Base-by-base conservation (phyloP, 2,888 invertebrate species). In the Diaphora mendica region DNA sequence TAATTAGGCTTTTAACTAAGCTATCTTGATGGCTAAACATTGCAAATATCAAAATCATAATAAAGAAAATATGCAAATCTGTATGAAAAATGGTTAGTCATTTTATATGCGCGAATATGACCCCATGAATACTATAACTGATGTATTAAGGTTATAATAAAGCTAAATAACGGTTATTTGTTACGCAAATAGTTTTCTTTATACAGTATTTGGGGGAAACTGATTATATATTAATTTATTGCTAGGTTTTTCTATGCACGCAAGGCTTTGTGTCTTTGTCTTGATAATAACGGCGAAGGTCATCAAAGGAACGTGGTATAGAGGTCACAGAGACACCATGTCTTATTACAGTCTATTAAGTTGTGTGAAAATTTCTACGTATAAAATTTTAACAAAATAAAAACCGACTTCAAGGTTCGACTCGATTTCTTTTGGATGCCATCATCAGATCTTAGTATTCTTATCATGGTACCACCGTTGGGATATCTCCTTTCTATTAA, bases 151-250 rank as follows among this genome's bases (percentile, higher is more conserved):
- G 69, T 26, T 39, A 82, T 69, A 71, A 66, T 72, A 64, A 77
- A 73, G 68, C 73, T 64, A 71, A 78, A 81, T 73, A 77, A 76
- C 81, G 17, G 75, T 79, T 70, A 83, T 81, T 83, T 83, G 73
- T 79, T 44, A 64, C 66, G 51, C 68, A 79, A 81, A 83, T 79
- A 73, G 76, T 82, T 81, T 75, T 69, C 75, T 79, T 81, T 76
- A 80, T 80, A 30, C 71, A 17, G 23, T 39, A 4, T 65, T 23
- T 65, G n/a, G 64, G 76, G 35, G 71, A 70, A 80, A 82, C 75
- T 83, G 83, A 83, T 82, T 81, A 76, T 71, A 81, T 75, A 72
- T 75, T 83, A 82, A 82, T 83, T 82, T 82, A 83, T 82, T 67
- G 75, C 79, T 70, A 75, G 75, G 70, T 82, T 82, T 82, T 81